Evolutionary conservation across 2,113 vertebrate genomes (phyloP), one percentile per base, ranked within the genome.

Genomic region (Heteronetta atricapilla): DNA sequence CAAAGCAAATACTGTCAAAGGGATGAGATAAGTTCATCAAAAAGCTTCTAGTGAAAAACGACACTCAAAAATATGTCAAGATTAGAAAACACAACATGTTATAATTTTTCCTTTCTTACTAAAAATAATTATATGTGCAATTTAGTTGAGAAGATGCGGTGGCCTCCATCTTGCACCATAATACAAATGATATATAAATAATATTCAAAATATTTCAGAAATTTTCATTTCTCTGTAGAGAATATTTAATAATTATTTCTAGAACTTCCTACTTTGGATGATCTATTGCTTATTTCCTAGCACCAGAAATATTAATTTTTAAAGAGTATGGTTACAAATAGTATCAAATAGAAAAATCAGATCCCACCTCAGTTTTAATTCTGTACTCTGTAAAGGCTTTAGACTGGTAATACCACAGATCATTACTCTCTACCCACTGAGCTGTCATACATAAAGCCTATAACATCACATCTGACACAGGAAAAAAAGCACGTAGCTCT

Each of bases 231-330:
- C n/a, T 82, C 76, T 40, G 13, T 48, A 86, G 29, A 94, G 89
- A 91, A 72, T 25, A 67, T 31, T 80, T 81, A 74, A 48, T 77
- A 50, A 91, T 13, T 86, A 60, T 60, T 91, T 94, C 38, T 91
- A 74, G 46, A 78, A 23, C 56, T 93, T 86, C 59, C 60, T 55
- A 70, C 18, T 6, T 6, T 74, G 34, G 33, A 31, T 90, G 64
- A 93, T 68, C 89, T 74, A 83, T 60, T 82, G 79, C 16, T 28
- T 31, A 50, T 79, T 96, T 88, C 88, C 68, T 91, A 83, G 76
- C 62, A 92, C 21, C 16, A 72, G 23, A 60, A 86, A 56, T 28
- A 92, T 42, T 86, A 86, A 81, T 90, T 80, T 91, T 96, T 95
- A 79, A 88, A 84, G 26, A 84, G 34, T 64, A 91, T 62, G 50